Conservation (phyloP, 2,888 invertebrate species). For the Hydrotaea cyrtoneurina region DNA sequence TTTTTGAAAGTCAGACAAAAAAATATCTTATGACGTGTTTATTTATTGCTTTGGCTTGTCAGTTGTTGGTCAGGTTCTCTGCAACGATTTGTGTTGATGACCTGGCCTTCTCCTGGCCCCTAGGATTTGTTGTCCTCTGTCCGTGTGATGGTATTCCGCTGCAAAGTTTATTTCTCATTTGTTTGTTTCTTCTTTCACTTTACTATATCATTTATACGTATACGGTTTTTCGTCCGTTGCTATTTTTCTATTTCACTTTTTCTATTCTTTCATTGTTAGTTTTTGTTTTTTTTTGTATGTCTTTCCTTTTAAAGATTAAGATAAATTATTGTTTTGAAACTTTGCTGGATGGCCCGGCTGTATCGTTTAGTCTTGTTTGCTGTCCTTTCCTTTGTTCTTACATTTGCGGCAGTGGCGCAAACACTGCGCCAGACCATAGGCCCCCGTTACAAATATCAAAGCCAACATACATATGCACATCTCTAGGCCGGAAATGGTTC, state of each 20-base stretch:
- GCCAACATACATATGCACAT: conserved; percentile 31
- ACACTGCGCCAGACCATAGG: conserved; percentile 39
- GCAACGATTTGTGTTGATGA: conserved; percentile 12
- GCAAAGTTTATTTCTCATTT: neutral
- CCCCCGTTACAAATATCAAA: conserved; percentile 46
- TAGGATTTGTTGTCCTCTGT: too few relatives aligned
- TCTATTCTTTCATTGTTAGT: conserved; percentile 67
- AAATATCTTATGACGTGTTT: conserved; percentile 1
- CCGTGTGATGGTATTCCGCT: too few relatives aligned
- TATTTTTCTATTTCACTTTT: conserved; percentile 46
- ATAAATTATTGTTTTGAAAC: conserved; percentile 31
- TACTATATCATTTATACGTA: neutral
- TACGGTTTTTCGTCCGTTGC: conserved; percentile 49
- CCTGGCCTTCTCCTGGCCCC: neutral
- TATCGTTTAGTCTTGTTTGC: conserved; percentile 12
- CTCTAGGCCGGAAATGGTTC: neutral
- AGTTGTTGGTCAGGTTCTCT: conserved; percentile 1
- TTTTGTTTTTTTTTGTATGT: conserved; percentile 40
- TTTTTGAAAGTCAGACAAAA: too few relatives aligned
- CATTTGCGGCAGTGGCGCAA: conserved; percentile 53
- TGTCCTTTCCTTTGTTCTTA: conserved; percentile 19
- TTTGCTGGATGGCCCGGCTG: neutral
- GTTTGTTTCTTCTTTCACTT: neutral
- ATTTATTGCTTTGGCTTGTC: conserved; percentile 21
- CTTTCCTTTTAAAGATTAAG: conserved; percentile 50